Percentiles rank a stretch among this genome's conserved stretches.
phyloP scores from a whole-genome alignment of 2,888 invertebrate genomes.

The Meteorus colon region DNA sequence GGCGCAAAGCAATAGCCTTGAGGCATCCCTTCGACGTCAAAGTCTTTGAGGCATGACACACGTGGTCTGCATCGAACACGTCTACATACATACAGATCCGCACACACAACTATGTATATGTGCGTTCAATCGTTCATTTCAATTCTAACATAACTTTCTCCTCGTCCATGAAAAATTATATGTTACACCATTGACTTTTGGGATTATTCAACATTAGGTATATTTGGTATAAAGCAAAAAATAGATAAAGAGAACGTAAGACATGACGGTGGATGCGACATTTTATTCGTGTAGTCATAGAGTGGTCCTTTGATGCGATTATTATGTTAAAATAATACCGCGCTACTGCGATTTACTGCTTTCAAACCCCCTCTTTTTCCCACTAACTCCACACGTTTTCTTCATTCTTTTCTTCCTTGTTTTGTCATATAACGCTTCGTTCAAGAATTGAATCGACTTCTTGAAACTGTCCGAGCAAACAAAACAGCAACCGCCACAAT shows the following conservation, averaged over 20 bases:
- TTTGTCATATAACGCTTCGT: slow-evolving; percentile 1
- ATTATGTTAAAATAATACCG: slow-evolving; percentile 71
- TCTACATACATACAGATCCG: neutral
- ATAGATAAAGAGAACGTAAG: slow-evolving; percentile 2
- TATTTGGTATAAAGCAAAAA: neutral
- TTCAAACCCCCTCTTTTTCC: slow-evolving; percentile 47
- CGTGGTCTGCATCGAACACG: slow-evolving; percentile 17
- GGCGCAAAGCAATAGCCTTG: slow-evolving; percentile 42
- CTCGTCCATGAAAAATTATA: neutral
- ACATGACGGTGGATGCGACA: slow-evolving; percentile 44
- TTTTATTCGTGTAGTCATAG: slow-evolving; percentile 62
- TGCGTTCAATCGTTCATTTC: neutral
- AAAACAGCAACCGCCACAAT: neutral
- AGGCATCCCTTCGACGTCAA: slow-evolving; percentile 33
- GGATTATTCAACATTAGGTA: neutral
- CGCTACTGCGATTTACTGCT: slow-evolving; percentile 68
- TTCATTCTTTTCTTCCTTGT: slow-evolving; percentile 4
- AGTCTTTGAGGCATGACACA: slow-evolving; percentile 12
- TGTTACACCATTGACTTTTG: neutral
- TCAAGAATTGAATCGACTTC: slow-evolving; percentile 9
- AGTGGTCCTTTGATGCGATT: slow-evolving; percentile 69
- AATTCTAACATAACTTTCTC: slow-evolving; percentile 15
- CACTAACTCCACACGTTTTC: slow-evolving; percentile 37
- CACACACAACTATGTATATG: neutral
- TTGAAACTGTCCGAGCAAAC: neutral